Evolutionary conservation across 2,797 vertebrate genomes (phyloP).

Genomic region (Etheostoma perlongum): DNA sequence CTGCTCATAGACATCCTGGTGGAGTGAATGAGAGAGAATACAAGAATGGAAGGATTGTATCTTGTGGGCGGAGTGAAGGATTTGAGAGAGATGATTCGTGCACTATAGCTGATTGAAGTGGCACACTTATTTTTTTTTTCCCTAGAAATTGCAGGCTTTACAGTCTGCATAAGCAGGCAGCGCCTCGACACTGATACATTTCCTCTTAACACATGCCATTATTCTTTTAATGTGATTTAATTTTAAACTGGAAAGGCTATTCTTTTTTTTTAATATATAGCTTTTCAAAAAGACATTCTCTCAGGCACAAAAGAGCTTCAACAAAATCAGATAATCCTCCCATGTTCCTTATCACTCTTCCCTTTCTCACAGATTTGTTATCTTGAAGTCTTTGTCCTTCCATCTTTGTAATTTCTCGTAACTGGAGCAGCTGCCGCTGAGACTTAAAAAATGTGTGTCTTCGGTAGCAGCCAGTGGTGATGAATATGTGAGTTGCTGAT

Average conservation of each 20-base stretch:
- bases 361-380: constrained; percentile 28
- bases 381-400: constrained; percentile 14
- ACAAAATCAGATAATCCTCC: constrained; percentile 22
- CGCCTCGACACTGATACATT: constrained; percentile 20
- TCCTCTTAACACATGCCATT: constrained; percentile 19
- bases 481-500: constrained; percentile 25
- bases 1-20: constrained; percentile 54
- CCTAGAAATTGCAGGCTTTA: constrained; percentile 50
- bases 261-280: neutral
- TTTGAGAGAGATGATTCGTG: constrained; percentile 56
- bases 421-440: constrained; percentile 22
- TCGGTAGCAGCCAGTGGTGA: constrained; percentile 37
- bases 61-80: constrained; percentile 71
- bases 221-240: constrained; percentile 10
- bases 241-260: constrained; percentile 9
- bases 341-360: constrained; percentile 5
- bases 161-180: constrained; percentile 13
- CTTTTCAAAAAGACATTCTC: neutral
- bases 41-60: constrained; percentile 73
- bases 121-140: constrained; percentile 15
- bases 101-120: constrained; percentile 54
- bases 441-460: constrained; percentile 14
- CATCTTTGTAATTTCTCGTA: constrained; percentile 28
- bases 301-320: neutral
- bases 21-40: constrained; percentile 69